Percentiles rank a stretch among this genome's conserved stretches.
Conservation (phyloP, 2,113 vertebrate genomes). For the Sphyrna mokarran region DNA sequence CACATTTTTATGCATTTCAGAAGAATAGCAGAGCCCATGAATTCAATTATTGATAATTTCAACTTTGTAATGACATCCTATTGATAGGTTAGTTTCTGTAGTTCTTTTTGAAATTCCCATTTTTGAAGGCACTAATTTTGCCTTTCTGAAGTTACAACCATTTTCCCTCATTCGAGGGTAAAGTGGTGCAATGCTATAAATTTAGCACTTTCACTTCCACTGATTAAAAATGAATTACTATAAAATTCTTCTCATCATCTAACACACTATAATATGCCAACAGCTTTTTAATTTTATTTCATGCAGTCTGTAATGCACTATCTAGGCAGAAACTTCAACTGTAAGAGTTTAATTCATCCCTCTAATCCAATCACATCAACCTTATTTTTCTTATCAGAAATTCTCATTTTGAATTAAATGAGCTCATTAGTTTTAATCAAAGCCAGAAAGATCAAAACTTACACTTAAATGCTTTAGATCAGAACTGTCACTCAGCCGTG, state of each 20-base stretch:
- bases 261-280: conserved; percentile 84
- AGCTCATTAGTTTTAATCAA: conserved; percentile 97
- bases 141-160: neutral
- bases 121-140: conserved; percentile 22
- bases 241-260: conserved; percentile 93
- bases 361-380: conserved; percentile 97
- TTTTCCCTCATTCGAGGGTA: conserved; percentile 75
- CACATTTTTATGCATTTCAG: conserved; percentile 13
- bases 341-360: conserved; percentile 91
- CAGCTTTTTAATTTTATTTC: conserved; percentile 69
- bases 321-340: conserved; percentile 90
- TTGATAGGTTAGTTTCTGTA: neutral
- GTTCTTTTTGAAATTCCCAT: neutral
- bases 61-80: neutral
- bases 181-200: conserved; percentile 81
- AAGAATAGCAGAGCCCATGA: neutral
- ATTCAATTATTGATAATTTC: neutral
- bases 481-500: conserved; percentile 86
- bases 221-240: conserved; percentile 94
- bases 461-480: conserved; percentile 92
- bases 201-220: conserved; percentile 92
- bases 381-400: conserved; percentile 95
- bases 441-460: conserved; percentile 95
- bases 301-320: conserved; percentile 62
- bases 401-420: conserved; percentile 96